phyloP scores from a whole-genome alignment of 2,113 vertebrate genomes.

The Sander lucioperca region DNA sequence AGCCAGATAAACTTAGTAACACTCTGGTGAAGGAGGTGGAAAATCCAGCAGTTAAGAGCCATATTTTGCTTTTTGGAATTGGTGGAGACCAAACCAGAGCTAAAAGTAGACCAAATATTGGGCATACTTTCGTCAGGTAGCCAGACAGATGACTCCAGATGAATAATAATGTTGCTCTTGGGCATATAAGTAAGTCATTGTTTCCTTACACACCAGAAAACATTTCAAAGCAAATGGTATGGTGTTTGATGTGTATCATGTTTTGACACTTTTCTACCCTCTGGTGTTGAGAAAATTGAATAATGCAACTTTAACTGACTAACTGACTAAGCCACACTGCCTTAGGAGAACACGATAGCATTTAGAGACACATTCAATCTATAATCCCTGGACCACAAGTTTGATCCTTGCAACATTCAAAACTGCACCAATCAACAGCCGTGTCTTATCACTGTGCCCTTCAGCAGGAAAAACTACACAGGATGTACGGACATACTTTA shows the following conservation, averaged over 20 bases:
- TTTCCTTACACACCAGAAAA: too few relatives aligned
- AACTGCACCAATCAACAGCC: neutral
- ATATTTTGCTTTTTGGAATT: too few relatives aligned
- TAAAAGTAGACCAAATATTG: neutral
- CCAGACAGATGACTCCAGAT: too few relatives aligned
- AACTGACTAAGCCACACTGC: too few relatives aligned
- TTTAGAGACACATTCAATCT: neutral
- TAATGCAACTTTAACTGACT: too few relatives aligned
- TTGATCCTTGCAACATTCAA: neutral
- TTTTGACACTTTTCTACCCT: too few relatives aligned
- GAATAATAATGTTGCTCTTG: too few relatives aligned
- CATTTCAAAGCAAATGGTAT: too few relatives aligned
- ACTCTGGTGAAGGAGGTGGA: neutral
- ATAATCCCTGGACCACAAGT: constrained; percentile 1
- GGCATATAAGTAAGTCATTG: too few relatives aligned
- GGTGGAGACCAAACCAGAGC: neutral
- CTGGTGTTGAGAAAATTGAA: too few relatives aligned
- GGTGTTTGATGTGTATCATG: too few relatives aligned
- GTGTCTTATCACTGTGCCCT: neutral
- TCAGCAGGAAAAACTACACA: neutral
- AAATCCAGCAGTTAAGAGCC: neutral
- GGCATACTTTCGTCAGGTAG: too few relatives aligned
- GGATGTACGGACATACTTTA: neutral
- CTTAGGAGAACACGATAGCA: neutral
- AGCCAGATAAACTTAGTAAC: neutral